Percentiles rank a stretch among this genome's conserved stretches.
These are phyloP conservation scores for Pammene fasciana DNA, from an alignment of 2,888 invertebrate genomes.

Conservation along the genomic window DNA sequence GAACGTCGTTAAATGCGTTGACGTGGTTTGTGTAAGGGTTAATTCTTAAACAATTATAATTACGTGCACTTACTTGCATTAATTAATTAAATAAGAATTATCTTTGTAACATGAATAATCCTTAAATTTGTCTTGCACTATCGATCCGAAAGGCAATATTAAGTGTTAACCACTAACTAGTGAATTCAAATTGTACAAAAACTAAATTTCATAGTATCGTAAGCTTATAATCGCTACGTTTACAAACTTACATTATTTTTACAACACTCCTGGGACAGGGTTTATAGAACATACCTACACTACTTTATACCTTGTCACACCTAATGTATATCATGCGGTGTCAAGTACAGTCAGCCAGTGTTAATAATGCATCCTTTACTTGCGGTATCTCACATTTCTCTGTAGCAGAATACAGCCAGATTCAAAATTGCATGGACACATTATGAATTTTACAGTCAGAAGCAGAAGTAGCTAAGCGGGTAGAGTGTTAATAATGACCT, in stretches of 20 bases:
- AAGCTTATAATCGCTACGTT: conserved; percentile 67
- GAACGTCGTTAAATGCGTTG: conserved; percentile 33
- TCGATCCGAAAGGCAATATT: conserved; percentile 56
- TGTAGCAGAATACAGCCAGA: not conserved
- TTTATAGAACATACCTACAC: conserved; percentile 33
- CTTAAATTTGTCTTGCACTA: conserved; percentile 48
- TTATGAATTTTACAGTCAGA: too few species aligned
- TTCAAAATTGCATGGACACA: too few species aligned
- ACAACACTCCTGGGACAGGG: conserved; percentile 55
- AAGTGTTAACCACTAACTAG: conserved; percentile 67
- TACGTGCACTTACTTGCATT: conserved; percentile 50
- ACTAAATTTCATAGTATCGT: conserved; percentile 71
- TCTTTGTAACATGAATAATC: conserved; percentile 49
- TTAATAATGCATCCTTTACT: not conserved
- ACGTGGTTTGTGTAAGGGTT: conserved; percentile 1
- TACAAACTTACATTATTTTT: conserved; percentile 74
- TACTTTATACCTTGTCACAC: conserved; percentile 7
- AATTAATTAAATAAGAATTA: conserved; percentile 46
- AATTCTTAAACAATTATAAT: conserved; percentile 52
- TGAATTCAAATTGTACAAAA: conserved; percentile 78
- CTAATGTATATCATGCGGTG: not conserved
- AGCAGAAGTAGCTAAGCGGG: too few species aligned
- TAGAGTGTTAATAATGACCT: too few species aligned
- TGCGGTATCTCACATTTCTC: not conserved
- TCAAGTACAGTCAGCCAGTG: not conserved